Evolutionary conservation across 2,797 vertebrate species (phyloP), one percentile per base, ranked within the genome.

Genomic region (Linurgus olivaceus): DNA sequence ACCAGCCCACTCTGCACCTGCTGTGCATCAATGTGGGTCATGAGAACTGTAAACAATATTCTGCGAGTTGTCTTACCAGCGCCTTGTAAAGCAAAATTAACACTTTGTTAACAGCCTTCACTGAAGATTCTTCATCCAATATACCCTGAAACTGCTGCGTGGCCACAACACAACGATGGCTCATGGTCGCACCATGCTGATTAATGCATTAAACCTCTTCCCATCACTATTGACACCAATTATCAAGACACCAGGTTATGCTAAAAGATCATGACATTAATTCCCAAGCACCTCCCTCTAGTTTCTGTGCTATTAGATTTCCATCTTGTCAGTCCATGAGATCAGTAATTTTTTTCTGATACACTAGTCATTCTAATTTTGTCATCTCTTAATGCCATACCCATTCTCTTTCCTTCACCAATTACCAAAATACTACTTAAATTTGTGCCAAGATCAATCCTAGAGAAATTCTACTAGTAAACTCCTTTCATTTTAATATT

Each of bases 1-100:
- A 40, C 19, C 96, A 94, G 81, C 95, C 94, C 90, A 94, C 95
- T 95, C 85, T 90, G 82, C 95, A 96, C 96, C 95, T 96, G 95
- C 94, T 96, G 95, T 72, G 89, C 86, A 87, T 80, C 91, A 37
- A 51, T 91, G 85, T 93, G 93, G 94, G 94, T 95, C 93, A 94
- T 58, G 47, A 83, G 79, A 95, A 95, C 94, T 90, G 90, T 86
- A 95, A 96, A 94, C 90, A 96, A 42, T 67, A 25, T 94, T 88
- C 85, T 77, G 52, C 86, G 52, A 65, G 15, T 65, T 89, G 68
- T 63, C 67, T 89, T 62, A 42, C 71, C 7, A 31, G 7, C 14
- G 59, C 24, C 70, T 84, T 86, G 47, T 78, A 70, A 88, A 91
- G 52, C 42, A 74, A 26, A 47, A 65, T 93, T 94, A 95, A 94